Evolutionary conservation across 2,888 invertebrate species (phyloP).

Genomic region (Nomada flava): DNA sequence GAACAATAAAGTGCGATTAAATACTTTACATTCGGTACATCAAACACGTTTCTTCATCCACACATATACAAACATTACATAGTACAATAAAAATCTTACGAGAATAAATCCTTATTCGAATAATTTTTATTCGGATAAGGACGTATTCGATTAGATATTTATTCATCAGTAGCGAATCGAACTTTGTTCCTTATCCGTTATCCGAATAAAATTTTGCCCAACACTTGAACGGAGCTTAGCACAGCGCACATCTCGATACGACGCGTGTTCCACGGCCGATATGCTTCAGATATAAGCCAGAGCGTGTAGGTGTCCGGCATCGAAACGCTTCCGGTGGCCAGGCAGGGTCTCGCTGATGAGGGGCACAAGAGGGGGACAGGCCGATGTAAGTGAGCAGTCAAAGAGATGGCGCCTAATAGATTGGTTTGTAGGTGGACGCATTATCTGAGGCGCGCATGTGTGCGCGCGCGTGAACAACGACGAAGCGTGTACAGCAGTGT

Average conservation of each 20-base stretch:
- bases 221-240: background rate
- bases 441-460: conserved; percentile 76
- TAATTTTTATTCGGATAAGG: too few relatives aligned
- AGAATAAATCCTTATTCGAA: too few relatives aligned
- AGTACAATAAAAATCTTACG: too few relatives aligned
- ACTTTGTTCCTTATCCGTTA: too few relatives aligned
- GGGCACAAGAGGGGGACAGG: conserved; percentile 52
- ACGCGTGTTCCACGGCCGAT: conserved; percentile 43
- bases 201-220: background rate
- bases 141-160: too few relatives aligned
- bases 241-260: background rate
- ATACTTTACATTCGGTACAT: too few relatives aligned
- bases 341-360: conserved; percentile 59
- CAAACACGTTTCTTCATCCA: too few relatives aligned
- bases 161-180: too few relatives aligned
- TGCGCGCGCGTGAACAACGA: conserved; percentile 50
- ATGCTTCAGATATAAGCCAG: conserved; percentile 51
- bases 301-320: conserved; percentile 79
- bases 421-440: conserved; percentile 84
- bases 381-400: conserved; percentile 83
- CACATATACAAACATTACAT: too few relatives aligned
- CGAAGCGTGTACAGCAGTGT: conserved; percentile 43
- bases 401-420: conserved; percentile 84
- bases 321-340: conserved; percentile 78
- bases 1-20: too few relatives aligned